Conservation (phyloP, 2,797 vertebrate species). For the Hypotaenidia philippensis region DNA sequence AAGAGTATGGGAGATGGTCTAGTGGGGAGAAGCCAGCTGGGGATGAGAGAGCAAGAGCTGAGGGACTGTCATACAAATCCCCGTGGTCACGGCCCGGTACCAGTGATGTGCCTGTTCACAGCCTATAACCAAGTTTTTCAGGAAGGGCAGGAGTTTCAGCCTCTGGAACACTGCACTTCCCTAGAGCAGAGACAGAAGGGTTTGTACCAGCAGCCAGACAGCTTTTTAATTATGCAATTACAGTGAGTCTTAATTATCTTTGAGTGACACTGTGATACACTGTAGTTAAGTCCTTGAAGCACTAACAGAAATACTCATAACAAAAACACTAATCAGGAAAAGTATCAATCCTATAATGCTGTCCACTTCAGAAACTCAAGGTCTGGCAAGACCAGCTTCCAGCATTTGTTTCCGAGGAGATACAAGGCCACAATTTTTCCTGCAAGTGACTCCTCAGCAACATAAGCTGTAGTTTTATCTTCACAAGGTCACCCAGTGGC, state of each 20-base stretch:
- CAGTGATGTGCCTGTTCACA: accelerated
- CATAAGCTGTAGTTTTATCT: not conserved
- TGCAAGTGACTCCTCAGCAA: conserved; percentile 9
- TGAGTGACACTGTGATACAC: conserved; percentile 16
- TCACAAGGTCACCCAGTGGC: conserved; percentile 45
- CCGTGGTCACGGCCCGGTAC: accelerated
- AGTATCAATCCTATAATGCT: conserved; percentile 36
- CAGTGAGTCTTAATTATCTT: conserved; percentile 45
- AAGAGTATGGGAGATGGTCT: accelerated
- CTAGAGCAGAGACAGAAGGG: not conserved
- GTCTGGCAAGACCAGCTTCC: conserved; percentile 54
- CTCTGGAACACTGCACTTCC: not conserved
- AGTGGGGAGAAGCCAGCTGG: not conserved
- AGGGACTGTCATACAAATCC: not conserved
- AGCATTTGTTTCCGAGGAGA: conserved; percentile 56
- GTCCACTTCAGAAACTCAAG: conserved; percentile 41
- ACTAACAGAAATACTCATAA: conserved; percentile 43
- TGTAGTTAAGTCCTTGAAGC: conserved; percentile 67
- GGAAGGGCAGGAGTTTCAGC: not conserved
- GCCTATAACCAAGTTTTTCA: not conserved
- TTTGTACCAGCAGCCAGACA: not conserved
- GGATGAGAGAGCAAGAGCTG: not conserved
- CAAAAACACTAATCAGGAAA: conserved; percentile 59
- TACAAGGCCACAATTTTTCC: conserved; percentile 54
- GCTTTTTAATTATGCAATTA: conserved; percentile 68